These are phyloP conservation scores for Rhopalosiphum maidis DNA, from an alignment of 1,140 invertebrate genomes.

Conservation along the genomic window DNA sequence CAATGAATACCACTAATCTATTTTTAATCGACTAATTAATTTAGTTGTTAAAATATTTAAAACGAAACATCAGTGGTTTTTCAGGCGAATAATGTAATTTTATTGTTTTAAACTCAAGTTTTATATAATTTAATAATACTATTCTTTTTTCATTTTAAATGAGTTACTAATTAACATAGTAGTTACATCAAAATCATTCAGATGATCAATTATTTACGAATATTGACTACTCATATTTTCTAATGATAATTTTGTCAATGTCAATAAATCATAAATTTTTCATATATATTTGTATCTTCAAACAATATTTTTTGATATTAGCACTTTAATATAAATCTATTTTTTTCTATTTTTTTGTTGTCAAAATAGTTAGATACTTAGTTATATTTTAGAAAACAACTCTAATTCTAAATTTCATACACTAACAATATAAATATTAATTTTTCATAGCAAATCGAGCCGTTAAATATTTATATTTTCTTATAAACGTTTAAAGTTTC, in stretches of 20 bases:
- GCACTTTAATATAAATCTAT: neutral
- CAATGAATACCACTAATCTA: neutral
- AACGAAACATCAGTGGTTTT: neutral
- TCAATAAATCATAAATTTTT: neutral
- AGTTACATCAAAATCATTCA: neutral
- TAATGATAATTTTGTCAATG: neutral
- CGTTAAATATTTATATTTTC: neutral
- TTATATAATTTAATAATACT: neutral
- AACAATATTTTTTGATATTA: neutral
- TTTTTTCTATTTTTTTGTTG: neutral
- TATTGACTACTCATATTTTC: neutral
- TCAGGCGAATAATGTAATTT: neutral
- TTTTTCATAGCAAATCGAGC: too few relatives aligned
- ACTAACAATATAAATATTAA: neutral
- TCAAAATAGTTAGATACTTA: neutral
- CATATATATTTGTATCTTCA: neutral
- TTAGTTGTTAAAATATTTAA: constrained; percentile 18
- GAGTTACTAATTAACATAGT: neutral
- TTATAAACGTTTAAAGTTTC: neutral
- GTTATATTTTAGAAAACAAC: neutral
- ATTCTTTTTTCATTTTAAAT: neutral
- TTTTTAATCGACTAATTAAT: constrained; percentile 29
- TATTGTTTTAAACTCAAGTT: neutral
- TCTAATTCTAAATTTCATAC: neutral
- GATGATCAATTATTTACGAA: neutral